Evolutionary conservation across 2,888 invertebrate species (phyloP).

Genomic region (Chloromyia formosa): DNA sequence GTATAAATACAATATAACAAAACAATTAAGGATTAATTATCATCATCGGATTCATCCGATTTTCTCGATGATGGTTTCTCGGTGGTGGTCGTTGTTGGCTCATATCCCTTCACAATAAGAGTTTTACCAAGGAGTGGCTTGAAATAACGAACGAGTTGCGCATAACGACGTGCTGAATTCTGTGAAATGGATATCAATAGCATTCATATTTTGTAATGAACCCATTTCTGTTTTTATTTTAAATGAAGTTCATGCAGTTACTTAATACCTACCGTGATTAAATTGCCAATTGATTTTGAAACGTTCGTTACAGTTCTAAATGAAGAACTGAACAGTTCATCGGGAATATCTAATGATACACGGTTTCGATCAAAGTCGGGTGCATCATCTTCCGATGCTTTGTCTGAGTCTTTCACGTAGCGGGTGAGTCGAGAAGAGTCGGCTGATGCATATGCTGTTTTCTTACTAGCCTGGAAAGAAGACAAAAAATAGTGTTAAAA

Average conservation of each 20-base stretch:
- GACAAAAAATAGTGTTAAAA: not conserved
- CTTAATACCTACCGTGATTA: slow-evolving; percentile 69
- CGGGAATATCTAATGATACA: slow-evolving; percentile 70
- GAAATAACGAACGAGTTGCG: slow-evolving; percentile 76
- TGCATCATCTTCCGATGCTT: slow-evolving; percentile 58
- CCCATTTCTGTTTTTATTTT: too few species aligned
- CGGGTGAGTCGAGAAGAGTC: slow-evolving; percentile 41
- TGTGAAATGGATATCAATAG: slow-evolving; percentile 63
- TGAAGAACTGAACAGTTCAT: slow-evolving; percentile 68
- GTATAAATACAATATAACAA: too few species aligned
- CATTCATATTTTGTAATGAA: too few species aligned
- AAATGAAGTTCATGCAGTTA: too few species aligned
- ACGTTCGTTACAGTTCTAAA: slow-evolving; percentile 69
- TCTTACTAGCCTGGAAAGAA: slow-evolving; percentile 48
- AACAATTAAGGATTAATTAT: too few species aligned
- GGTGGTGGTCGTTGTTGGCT: slow-evolving; percentile 57
- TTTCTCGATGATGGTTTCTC: not conserved
- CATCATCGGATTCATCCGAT: too few species aligned
- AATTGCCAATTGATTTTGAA: slow-evolving; percentile 68
- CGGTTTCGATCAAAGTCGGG: slow-evolving; percentile 65
- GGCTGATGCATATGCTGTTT: slow-evolving; percentile 46
- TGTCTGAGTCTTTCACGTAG: not conserved
- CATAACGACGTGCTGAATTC: slow-evolving; percentile 81
- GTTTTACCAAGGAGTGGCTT: slow-evolving; percentile 78
- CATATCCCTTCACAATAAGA: slow-evolving; percentile 77